Base-by-base conservation (phyloP, 2,113 vertebrate genomes). In the Cardinalis cardinalis region DNA sequence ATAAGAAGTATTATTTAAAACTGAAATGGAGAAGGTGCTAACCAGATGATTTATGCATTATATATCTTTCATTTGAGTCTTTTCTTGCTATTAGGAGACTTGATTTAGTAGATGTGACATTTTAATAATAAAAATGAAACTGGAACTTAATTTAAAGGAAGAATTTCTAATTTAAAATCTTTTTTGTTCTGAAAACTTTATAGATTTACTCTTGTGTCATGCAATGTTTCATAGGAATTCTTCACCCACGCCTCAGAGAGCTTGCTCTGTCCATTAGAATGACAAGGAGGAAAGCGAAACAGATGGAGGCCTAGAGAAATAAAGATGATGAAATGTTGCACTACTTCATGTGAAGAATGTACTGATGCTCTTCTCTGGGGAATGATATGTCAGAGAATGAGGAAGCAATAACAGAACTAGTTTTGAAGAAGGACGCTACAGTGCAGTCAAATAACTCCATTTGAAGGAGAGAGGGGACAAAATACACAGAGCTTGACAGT, bases 241-340 rank as follows among this genome's bases (percentile, higher is more conserved):
- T 72, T 89, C 80, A 72, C 26, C 25, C 25, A 34, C 34, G 36
- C 44, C 53, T 89, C 44, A 56, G 61, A 72, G 16, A 66, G 15
- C 6, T 84, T 52, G 29, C 40, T 52, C 34, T 68, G 44, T 75
- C 73, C 77, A 44, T 87, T 82, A 64, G 70, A 92, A 81, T 78
- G 69, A 73, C 60, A 92, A 77, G 41, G 58, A 93, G 40, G 55
- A 94, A 84, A 73, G 7, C 7, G 43, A 94, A 92, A 94, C 18
- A 79, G 56, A 87, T 60, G 55, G 66, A 93, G 24, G 5, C 16
- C 28, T 31, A 53, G 26, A 82, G 51, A 80, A 95, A 91, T 88
- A 76, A 89, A 92, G 40, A 91, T 73, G 82, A 89, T 89, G 10
- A 88, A 92, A 92, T 38, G 21, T 69, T 73, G 26, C 29, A 44